phyloP scores from a whole-genome alignment of 2,113 vertebrate genomes.

The Hippocampus barbouri region DNA sequence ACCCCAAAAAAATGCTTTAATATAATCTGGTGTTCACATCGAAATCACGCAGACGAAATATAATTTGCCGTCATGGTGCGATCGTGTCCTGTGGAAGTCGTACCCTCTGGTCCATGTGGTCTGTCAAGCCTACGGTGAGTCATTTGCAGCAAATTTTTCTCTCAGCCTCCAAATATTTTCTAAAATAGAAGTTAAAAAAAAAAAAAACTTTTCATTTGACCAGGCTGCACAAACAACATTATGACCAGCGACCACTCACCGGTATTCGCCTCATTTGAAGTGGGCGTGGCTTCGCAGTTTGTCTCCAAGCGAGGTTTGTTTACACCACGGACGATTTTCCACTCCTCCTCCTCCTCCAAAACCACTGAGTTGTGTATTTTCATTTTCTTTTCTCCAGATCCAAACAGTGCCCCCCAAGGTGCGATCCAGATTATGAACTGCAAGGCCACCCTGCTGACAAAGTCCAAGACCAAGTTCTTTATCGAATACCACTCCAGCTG shows the following conservation, averaged over 20 bases:
- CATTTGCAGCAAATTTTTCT: not conserved
- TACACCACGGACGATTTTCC: not conserved
- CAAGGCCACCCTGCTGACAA: constrained; percentile 83
- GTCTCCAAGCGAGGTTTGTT: constrained; percentile 89
- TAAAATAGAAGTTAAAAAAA: not conserved
- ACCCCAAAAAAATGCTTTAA: not conserved
- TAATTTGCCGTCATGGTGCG: constrained; percentile 98
- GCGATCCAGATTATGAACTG: constrained; percentile 90
- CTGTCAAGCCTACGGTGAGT: constrained; percentile 94
- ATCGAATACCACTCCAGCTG: constrained; percentile 95
- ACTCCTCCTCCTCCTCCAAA: no score
- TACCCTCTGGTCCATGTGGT: constrained; percentile 90
- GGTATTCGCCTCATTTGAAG: constrained; percentile 94
- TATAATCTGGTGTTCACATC: not conserved
- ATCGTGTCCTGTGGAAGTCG: constrained; percentile 93
- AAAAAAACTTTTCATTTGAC: not conserved
- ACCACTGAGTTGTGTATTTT: not conserved
- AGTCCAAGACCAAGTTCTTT: constrained; percentile 96
- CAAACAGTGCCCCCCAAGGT: constrained; percentile 78
- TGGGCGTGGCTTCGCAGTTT: constrained; percentile 95
- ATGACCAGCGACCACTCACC: constrained; percentile 96
- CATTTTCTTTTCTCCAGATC: constrained; percentile 65
- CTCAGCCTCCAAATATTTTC: not conserved
- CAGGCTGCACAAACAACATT: constrained; percentile 92
- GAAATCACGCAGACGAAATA: constrained; percentile 84